Evolutionary conservation across 1,140 invertebrate genomes (phyloP).

Genomic region (Chironomus tepperi): DNA sequence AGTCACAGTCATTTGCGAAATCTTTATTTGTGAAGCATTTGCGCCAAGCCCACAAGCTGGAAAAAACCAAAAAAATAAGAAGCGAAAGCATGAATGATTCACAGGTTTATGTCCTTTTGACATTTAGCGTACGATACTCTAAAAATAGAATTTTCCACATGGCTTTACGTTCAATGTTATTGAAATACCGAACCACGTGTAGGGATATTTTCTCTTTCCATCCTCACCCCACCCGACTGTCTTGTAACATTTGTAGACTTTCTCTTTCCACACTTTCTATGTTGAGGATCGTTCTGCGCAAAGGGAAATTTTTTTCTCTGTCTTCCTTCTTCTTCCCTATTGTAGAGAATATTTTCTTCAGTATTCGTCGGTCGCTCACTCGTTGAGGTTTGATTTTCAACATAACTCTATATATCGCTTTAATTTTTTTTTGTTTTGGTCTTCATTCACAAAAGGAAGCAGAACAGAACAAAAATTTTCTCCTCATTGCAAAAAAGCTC

Average conservation of each 20-base stretch:
- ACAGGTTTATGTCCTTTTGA: too few relatives aligned
- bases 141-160: conserved; percentile 21
- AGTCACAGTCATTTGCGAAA: too few relatives aligned
- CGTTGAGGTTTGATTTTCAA: not conserved
- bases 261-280: too few relatives aligned
- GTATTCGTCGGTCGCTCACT: conserved; percentile 15
- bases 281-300: not conserved
- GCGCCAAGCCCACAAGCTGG: too few relatives aligned
- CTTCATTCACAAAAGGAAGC: not conserved
- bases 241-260: too few relatives aligned
- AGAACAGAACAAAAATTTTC: not conserved
- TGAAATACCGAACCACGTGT: not conserved
- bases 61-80: too few relatives aligned
- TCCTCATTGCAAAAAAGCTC: not conserved
- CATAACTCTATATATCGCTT: not conserved
- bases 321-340: too few relatives aligned
- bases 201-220: not conserved
- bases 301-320: not conserved
- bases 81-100: too few relatives aligned
- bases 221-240: not conserved
- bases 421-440: not conserved
- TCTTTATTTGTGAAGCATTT: too few relatives aligned
- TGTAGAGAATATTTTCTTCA: not conserved
- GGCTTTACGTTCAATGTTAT: not conserved
- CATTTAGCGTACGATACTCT: not conserved